Evolutionary conservation across 2,888 invertebrate species (phyloP), one percentile per base, ranked within the genome.

Genomic region (Fragum sueziense): DNA sequence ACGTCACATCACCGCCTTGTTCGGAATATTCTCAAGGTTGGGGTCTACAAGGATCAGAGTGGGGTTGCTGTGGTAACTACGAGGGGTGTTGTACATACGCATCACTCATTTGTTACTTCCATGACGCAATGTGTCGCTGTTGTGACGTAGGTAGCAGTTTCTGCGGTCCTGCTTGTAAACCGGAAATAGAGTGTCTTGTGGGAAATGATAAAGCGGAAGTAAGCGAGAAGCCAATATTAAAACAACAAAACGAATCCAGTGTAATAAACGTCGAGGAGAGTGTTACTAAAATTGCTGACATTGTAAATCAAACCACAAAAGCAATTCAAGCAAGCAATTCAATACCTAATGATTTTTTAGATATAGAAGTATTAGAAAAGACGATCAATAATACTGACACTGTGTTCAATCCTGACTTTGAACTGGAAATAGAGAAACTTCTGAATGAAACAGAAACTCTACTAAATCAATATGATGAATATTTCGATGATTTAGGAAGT

Each of bases 31-130:
- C 69, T 29, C 27, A 37, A 11, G 88, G 88, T 7, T 88, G 88
- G 88, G 80, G 82, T 47, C 57, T 88, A 27, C 73, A 61, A n/a
- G 88, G 88, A 17, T 79, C 82, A 17, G 88, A 88, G 41, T 85
- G 86, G 85, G 88, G 88, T 74, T 88, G 88, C 79, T 88, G 88
- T 84, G 88, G 87, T 20, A 87, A 86, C 77, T 88, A 88, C 57
- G 76, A 80, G 4, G 87, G 87, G 1, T 88, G 88, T 61, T 88
- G 88, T 69, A 81, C 74, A 17, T 81, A 80, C 70, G 88, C 88
- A 6, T 86, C 87, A 0, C 25, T 82, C 14, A 25, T 87, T 14
- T 88, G 88, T 71, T 88, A 86, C 61, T 67, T 84, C n/a, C 88
- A 88, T 59, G 88, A 88, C 76, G 79, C 79, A 11, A 59, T 87